Base-by-base conservation (phyloP, 2,797 vertebrate species). In the Diplodus sargus region DNA sequence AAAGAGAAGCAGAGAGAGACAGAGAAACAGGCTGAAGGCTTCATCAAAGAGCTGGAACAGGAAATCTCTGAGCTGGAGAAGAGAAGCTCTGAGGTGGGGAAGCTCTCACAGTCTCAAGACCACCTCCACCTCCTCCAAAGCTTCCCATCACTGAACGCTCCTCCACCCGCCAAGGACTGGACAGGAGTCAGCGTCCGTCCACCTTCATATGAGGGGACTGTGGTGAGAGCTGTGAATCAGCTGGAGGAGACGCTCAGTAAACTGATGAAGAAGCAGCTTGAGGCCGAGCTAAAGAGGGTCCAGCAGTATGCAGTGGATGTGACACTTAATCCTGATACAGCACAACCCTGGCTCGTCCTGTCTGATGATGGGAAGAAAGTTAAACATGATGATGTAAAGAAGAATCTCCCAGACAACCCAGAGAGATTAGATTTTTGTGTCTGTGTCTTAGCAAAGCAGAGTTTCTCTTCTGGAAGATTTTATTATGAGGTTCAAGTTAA, bases 301-400 rank as follows among this genome's bases (percentile, higher is more conserved):
- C 53, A 56, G 53, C 53, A 56, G 23, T 56, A 16, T 23, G 53
- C 53, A 56, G 53, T 11, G 6, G 23, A 56, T 56, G 14, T 56
- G 53, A 56, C 22, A 25, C 53, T 56, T 3, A 23, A 28, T 56
- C 23, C 53, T 28, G 53, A 56, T 28, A 25, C 14, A 16, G 22
- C 23, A 28, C 0, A 16, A 8, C 53, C 53, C 3, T 0, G 0
- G 1, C 23, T 23, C 15, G 4, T 16, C 15, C 5, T 16, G 23
- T 28, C 53, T 56, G 23, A 4, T 25, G 53, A 28, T 28, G 22
- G 23, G 4, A 49, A 25, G 8, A 5, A 28, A 56, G 23, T 25
- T 1, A 16, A 56, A 0, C 0, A 0, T 0, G 5, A 13, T 14
- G 48, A 49, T 49, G 48, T 10, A 9, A 3, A 3, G 48, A 49